Conservation (phyloP, 1,140 invertebrate genomes). For the Bactericera cockerelli region DNA sequence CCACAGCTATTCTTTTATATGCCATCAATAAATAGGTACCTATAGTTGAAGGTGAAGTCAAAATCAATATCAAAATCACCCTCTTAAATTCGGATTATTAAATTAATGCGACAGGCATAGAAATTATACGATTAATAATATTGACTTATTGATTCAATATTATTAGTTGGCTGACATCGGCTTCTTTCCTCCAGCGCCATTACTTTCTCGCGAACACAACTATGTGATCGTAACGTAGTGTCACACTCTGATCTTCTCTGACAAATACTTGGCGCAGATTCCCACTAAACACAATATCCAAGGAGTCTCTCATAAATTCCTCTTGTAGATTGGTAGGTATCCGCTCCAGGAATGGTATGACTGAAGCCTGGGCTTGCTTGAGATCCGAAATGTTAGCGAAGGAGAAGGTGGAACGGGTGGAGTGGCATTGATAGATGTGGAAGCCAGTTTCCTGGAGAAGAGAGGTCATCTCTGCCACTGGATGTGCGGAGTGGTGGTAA, state of each 20-base stretch:
- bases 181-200: too few species aligned
- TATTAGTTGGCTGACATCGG: too few species aligned
- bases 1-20: too few species aligned
- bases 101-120: too few species aligned
- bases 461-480: conserved; percentile 40
- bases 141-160: too few species aligned
- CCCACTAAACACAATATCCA: background rate
- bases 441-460: conserved; percentile 49
- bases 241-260: background rate
- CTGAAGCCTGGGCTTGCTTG: conserved; percentile 48
- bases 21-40: too few species aligned
- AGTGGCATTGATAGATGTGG: conserved; percentile 29
- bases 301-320: conserved; percentile 33
- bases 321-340: conserved; percentile 44
- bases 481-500: conserved; percentile 43
- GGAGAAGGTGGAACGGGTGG: conserved; percentile 4
- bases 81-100: too few species aligned
- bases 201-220: conserved; percentile 5
- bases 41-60: too few species aligned
- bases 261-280: conserved; percentile 1
- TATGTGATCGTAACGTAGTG: background rate
- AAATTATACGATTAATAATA: too few species aligned
- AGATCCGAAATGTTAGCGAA: conserved; percentile 16
- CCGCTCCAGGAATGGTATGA: conserved; percentile 54
- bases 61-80: too few species aligned